Base-by-base conservation (phyloP, 2,113 vertebrate genomes). In the Dipodomys ordii region DNA sequence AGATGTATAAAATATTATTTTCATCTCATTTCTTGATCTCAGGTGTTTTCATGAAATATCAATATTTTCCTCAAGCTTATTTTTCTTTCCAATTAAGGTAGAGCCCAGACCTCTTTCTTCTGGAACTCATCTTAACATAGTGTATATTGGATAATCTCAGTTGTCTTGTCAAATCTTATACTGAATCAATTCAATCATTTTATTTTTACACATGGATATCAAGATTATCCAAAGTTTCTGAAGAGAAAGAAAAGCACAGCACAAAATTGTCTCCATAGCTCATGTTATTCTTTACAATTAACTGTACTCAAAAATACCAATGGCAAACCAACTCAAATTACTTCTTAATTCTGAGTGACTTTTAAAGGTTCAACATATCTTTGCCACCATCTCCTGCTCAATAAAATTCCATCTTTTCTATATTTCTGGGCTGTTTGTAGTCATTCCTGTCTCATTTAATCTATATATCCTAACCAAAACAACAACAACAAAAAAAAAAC, bases 351-450 rank as follows among this genome's bases (percentile, higher is more conserved):
- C 57, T 16, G 57, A 74, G 7, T 53, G 9, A 83, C 15, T 28
- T 4, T 39, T 46, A 9, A 30, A 19, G 27, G 1, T 0, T 76
- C 8, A 25, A 19, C 30, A 68, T 35, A 49, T 11, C 0, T 0
- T 62, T 13, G 28, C 7, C 20, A 71, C 23, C 20, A n/a, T 6
- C 1, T 7, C 60, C 57, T 22, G 76, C 46, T 79, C 44, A n/a
- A 67, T 69, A 90, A 25, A 32, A 4, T 57, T 2, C 4, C 30
- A 67, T 13, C 49, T 18, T 9, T 60, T 79, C 20, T 64, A 20
- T n/a, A 28, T 72, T 83, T 76, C 68, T 81, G 32, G 39, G 3
- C 1, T 10, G 27, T 32, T 25, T 35, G 28, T 3, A 79, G 4
- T 23, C 28, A 8, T 44, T 76, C 2, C 46, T 71, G 30, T 16